Percentiles rank a stretch among this genome's conserved stretches.
Conservation (phyloP, 2,113 vertebrate species). For the Myxocyprinus asiaticus region DNA sequence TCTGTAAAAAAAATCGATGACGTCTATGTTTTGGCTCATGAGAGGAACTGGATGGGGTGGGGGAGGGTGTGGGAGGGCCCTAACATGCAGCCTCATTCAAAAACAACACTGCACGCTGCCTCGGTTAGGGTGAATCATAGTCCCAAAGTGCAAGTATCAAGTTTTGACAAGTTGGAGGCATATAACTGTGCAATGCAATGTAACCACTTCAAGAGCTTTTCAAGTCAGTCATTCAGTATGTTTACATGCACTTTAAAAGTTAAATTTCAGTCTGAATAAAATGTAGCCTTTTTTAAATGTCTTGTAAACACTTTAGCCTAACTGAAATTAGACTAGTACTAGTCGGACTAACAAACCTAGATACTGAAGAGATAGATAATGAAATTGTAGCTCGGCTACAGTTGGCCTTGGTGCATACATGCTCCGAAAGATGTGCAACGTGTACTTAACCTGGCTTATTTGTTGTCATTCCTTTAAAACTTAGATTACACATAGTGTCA, state of each 20-base stretch:
- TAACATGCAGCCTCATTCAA: constrained; percentile 13
- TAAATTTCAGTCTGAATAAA: too few species aligned
- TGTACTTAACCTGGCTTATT: too few species aligned
- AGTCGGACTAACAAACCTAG: too few species aligned
- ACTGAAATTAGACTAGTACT: too few species aligned
- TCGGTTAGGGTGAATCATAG: constrained; percentile 6
- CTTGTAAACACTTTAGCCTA: too few species aligned
- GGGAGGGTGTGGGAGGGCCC: not conserved
- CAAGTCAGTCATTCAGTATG: not conserved
- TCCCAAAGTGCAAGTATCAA: constrained; percentile 16
- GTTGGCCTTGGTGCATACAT: too few species aligned
- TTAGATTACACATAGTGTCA: too few species aligned
- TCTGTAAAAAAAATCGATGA: constrained; percentile 15
- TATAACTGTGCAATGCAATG: not conserved
- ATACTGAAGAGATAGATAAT: too few species aligned
- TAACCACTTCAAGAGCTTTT: not conserved
- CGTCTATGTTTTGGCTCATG: constrained; percentile 14
- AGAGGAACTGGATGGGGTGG: not conserved
- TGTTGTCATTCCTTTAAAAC: too few species aligned
- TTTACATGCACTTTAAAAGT: not conserved
- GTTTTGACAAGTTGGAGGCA: constrained; percentile 8
- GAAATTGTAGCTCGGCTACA: too few species aligned
- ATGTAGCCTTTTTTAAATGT: too few species aligned
- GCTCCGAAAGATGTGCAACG: too few species aligned
- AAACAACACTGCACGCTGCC: constrained; percentile 32